These are phyloP conservation scores for Pemphredon lugubris DNA, from an alignment of 2,888 invertebrate genomes.

Conservation along the genomic window DNA sequence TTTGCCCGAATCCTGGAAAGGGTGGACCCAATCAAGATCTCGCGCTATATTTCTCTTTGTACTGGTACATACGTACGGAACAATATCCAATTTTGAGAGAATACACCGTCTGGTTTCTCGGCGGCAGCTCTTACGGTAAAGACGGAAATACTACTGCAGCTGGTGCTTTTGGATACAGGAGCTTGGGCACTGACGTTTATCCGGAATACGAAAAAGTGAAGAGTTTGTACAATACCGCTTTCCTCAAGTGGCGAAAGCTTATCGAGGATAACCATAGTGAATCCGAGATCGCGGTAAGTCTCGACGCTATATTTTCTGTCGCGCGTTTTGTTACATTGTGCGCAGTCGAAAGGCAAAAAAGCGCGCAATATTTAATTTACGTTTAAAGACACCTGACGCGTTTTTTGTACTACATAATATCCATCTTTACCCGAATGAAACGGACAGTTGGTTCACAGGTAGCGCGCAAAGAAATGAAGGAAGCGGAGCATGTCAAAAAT, in stretches of 20 bases:
- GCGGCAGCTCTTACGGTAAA: conserved; percentile 64
- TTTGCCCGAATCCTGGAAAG: conserved; percentile 81
- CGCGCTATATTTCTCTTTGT: conserved; percentile 80
- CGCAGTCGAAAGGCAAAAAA: no score
- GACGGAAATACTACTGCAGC: conserved; percentile 69
- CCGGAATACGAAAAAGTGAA: conserved; percentile 56
- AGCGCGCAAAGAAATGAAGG: no score
- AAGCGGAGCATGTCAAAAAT: conserved; percentile 38
- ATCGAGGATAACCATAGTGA: neutral
- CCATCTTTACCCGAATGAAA: no score
- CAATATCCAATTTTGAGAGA: conserved; percentile 69
- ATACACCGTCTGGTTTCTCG: conserved; percentile 73
- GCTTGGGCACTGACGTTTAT: conserved; percentile 63
- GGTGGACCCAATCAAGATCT: conserved; percentile 87
- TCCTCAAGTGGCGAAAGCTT: conserved; percentile 47
- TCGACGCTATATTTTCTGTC: neutral
- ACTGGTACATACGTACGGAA: conserved; percentile 74
- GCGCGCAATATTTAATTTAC: no score
- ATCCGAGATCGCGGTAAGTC: neutral
- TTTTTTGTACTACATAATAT: no score
- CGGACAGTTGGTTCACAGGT: no score
- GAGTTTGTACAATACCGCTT: conserved; percentile 27
- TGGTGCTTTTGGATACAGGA: conserved; percentile 72
- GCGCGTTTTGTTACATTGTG: neutral
- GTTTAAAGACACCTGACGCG: no score